phyloP scores from a whole-genome alignment of 64 coral and sea anemone genomes.

The Pachyseris speciosa region DNA sequence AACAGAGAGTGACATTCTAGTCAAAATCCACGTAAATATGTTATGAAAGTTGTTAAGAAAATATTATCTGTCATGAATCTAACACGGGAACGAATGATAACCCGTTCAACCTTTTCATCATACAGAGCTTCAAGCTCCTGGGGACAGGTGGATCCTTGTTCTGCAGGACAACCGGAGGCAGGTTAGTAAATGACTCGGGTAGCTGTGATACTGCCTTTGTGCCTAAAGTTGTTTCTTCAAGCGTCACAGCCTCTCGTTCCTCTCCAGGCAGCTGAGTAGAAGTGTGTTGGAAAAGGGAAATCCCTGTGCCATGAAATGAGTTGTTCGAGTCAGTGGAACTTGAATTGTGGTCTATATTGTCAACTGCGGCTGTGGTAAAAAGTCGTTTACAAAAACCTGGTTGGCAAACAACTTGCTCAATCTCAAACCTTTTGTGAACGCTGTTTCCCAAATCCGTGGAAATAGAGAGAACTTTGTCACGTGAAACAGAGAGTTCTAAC shows the following conservation, averaged over 20 bases:
- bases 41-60: too few species aligned
- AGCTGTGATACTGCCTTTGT: slow-evolving; percentile 36
- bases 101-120: too few species aligned
- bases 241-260: background rate
- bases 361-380: slow-evolving; percentile 32
- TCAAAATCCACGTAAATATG: too few species aligned
- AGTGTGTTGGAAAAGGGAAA: slow-evolving; percentile 47
- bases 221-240: background rate
- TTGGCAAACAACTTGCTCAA: slow-evolving; percentile 41
- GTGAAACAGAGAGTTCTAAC: slow-evolving; percentile 15
- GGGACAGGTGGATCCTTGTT: background rate
- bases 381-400: background rate
- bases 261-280: background rate
- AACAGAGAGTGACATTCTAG: background rate
- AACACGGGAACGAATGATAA: too few species aligned
- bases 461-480: slow-evolving; percentile 50
- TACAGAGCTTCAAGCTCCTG: too few species aligned
- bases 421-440: background rate
- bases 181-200: background rate
- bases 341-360: slow-evolving; percentile 65
- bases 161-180: background rate
- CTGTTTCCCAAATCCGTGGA: slow-evolving; percentile 60
- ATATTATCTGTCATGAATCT: too few species aligned
- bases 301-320: slow-evolving; percentile 68
- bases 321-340: slow-evolving; percentile 43